Base-by-base conservation (phyloP, 2,888 invertebrate genomes). In the Eristalis pertinax region DNA sequence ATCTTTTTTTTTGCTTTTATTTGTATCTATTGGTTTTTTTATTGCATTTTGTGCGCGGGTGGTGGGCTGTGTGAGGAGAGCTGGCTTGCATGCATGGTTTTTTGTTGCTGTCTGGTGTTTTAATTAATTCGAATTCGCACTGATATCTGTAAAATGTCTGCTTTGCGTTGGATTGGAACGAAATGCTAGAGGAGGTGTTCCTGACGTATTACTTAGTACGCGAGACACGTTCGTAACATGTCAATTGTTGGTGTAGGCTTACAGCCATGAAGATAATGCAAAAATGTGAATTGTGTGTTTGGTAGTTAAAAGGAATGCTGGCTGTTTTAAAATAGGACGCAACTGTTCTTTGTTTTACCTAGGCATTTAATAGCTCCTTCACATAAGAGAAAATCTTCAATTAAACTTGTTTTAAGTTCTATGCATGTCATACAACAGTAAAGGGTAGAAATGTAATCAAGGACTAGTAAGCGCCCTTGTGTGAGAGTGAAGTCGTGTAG, bases 1-100 rank as follows among this genome's bases (percentile, higher is more conserved):
- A 76, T 82, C 82, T 82, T 67, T 62, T 82, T 65, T 62, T 67
- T 64, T 50, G 75, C 43, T 76, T 82, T 75, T 75, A 74, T 82
- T 70, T 50, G 75, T 70, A 63, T 80, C 56, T 73, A 68, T 65
- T 75, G 58, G 26, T 24, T n/a, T 38, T 76, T 82, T 82, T 76
- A 82, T 82, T 70, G 65, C 65, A 70, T 38, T 62, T 2, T 62
- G 64, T 38, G 64, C 26, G 60, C 24, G 26, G 50, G 50, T 50
- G 50, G 50, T 19, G 50, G 19, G 19, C 8, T 19, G 19, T 60
- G 60, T 7, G 74, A 19, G 69, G 58, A 41, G 74, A 7, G 11
- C 15, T 24, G 26, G 63, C 60, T 43, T 67, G 62, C 24, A 60
- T 26, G 15, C 63, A 65, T 50, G 19, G 26, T 50, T 62, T 32